A percentile compares a stretch with the other conserved stretches of the same genome.
Conservation (phyloP, 1,140 invertebrate genomes). For the Ruditapes philippinarum region DNA sequence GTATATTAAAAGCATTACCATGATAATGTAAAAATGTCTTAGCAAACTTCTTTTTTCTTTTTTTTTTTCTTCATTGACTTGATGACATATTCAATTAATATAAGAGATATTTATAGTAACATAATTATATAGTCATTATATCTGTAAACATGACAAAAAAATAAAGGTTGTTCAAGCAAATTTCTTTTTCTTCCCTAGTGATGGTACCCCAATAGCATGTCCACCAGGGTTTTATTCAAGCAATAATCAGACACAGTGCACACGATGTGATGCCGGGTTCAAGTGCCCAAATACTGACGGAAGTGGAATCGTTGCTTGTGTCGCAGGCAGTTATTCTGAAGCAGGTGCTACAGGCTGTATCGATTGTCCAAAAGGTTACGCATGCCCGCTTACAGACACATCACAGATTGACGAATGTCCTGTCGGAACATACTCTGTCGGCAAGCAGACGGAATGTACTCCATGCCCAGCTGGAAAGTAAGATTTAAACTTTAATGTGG, state of each 20-base stretch:
- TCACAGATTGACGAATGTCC: constrained; percentile 66
- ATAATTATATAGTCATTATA: too few relatives aligned
- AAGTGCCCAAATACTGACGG: constrained; percentile 77
- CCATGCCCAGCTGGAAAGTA: constrained; percentile 74
- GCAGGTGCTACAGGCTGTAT: constrained; percentile 74
- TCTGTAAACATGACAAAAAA: too few relatives aligned
- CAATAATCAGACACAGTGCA: constrained; percentile 76
- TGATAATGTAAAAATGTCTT: too few relatives aligned
- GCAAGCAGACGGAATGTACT: constrained; percentile 78
- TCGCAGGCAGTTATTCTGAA: constrained; percentile 72
- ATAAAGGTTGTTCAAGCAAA: too few relatives aligned
- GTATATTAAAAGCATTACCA: too few relatives aligned
- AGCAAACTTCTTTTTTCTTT: too few relatives aligned
- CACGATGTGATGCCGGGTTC: constrained; percentile 77
- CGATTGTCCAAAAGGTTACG: constrained; percentile 77
- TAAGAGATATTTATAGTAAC: too few relatives aligned
- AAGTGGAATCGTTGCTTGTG: constrained; percentile 71
- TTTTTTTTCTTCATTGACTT: too few relatives aligned
- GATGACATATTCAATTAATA: too few relatives aligned
- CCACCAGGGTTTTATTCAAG: constrained; percentile 76
- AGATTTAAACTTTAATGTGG: too few relatives aligned
- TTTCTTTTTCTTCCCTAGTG: constrained; percentile 27
- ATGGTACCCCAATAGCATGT: constrained; percentile 68
- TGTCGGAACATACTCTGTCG: constrained; percentile 78
- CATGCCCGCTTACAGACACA: constrained; percentile 74